phyloP scores from a whole-genome alignment of 2,797 vertebrate genomes.

The Pseudochirops cupreus region DNA sequence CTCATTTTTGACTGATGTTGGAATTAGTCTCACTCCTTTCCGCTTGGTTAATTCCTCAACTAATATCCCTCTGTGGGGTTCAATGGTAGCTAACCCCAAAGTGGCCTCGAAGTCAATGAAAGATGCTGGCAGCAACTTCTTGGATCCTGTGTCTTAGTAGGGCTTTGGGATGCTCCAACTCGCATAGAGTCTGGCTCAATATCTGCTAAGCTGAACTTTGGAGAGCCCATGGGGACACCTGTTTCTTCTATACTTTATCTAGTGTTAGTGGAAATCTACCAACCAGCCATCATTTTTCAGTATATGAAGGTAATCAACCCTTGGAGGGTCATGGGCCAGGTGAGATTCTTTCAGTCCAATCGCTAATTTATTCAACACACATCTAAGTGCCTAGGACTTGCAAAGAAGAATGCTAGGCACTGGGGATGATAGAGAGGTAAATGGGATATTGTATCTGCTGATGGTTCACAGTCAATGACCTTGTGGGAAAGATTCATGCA shows the following conservation, averaged over 20 bases:
- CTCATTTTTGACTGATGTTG: neutral
- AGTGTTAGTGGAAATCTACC: neutral
- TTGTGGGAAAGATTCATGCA: neutral
- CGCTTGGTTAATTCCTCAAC: neutral
- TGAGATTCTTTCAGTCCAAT: neutral
- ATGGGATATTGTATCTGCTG: neutral
- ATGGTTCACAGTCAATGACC: neutral
- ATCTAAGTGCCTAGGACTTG: neutral
- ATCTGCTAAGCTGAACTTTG: neutral
- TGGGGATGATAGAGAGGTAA: neutral
- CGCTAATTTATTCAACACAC: neutral
- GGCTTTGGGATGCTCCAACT: neutral
- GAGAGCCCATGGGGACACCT: neutral
- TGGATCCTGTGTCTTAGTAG: neutral
- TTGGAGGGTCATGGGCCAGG: neutral
- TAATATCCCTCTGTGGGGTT: neutral
- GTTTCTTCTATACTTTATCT: neutral
- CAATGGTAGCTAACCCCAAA: neutral
- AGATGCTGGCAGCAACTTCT: neutral
- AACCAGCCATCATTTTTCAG: neutral
- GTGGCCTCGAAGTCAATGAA: neutral
- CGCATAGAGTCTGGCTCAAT: neutral
- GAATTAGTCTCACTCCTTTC: neutral
- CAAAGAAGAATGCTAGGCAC: neutral
- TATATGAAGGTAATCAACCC: neutral